Evolutionary conservation across 2,797 vertebrate species (phyloP).

Genomic region (Rallus crepitans): DNA sequence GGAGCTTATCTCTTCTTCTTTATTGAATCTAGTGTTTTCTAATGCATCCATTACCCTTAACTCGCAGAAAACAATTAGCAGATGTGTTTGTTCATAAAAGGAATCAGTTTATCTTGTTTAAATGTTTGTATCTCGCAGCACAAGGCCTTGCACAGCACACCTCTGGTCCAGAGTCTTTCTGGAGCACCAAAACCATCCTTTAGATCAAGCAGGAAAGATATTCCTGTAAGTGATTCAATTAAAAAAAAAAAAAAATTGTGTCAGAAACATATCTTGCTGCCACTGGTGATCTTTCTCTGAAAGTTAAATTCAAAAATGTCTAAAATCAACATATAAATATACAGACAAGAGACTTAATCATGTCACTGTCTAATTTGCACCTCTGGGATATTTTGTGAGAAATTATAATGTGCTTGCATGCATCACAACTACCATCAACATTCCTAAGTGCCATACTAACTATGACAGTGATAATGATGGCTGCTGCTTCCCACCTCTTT

Average conservation of each 20-base stretch:
- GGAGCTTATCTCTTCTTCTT: neutral
- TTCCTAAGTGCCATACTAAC: neutral
- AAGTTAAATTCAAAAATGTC: neutral
- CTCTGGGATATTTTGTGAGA: neutral
- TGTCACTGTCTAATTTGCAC: neutral
- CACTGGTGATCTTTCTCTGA: neutral
- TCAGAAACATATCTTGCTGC: neutral
- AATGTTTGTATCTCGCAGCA: neutral
- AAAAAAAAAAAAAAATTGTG: neutral
- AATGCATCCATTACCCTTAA: neutral
- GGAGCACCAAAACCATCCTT: neutral
- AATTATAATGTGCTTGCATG: neutral
- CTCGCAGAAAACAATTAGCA: neutral
- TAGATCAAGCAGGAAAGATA: neutral
- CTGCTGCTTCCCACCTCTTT: neutral
- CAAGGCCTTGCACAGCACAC: neutral
- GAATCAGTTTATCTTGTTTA: neutral
- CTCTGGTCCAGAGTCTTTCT: neutral
- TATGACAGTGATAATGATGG: neutral
- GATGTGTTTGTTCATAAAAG: neutral
- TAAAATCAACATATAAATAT: neutral
- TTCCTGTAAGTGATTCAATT: neutral
- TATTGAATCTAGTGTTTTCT: neutral
- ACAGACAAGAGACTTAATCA: neutral
- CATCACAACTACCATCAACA: neutral